Evolutionary conservation across 2,113 vertebrate species (phyloP).

Genomic region (Reinhardtius hippoglossoides): DNA sequence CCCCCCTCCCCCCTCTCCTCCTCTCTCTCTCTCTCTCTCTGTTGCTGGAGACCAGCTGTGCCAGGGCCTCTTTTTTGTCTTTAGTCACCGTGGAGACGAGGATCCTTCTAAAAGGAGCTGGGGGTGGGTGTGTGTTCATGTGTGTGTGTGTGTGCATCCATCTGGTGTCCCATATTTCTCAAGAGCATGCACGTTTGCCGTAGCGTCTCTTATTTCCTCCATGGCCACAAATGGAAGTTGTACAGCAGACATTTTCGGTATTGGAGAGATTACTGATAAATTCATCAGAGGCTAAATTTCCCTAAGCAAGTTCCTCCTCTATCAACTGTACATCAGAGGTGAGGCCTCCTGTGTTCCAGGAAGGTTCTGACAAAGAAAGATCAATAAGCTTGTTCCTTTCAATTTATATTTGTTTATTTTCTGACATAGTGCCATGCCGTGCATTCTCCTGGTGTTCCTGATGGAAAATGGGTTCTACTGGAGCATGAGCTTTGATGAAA

Average conservation of each 20-base stretch:
- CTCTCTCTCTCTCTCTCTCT: slow-evolving; percentile 1
- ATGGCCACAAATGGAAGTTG: background rate
- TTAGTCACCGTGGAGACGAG: slow-evolving; percentile 74
- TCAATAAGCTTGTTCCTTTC: slow-evolving; percentile 3
- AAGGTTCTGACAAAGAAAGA: slow-evolving; percentile 13
- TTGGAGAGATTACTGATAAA: background rate
- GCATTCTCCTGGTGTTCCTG: too few species aligned
- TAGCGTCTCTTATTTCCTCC: background rate
- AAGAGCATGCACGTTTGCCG: background rate
- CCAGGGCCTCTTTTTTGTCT: slow-evolving; percentile 73
- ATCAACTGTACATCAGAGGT: background rate
- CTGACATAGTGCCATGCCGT: too few species aligned
- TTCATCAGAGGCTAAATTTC: background rate
- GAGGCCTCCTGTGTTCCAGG: slow-evolving; percentile 4
- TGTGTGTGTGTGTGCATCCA: slow-evolving; percentile 42
- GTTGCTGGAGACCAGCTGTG: slow-evolving; percentile 76
- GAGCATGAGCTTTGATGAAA: background rate
- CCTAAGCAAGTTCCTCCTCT: background rate
- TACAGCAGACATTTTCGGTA: background rate
- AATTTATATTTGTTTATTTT: too few species aligned
- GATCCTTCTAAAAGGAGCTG: slow-evolving; percentile 53
- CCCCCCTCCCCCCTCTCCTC: too few species aligned
- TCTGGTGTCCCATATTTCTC: slow-evolving; percentile 53
- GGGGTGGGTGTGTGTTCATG: slow-evolving; percentile 27
- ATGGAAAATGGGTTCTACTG: background rate